Percentiles rank a stretch among this genome's conserved stretches.
Conservation (phyloP, 2,113 vertebrate genomes). For the Aramus guarauna region DNA sequence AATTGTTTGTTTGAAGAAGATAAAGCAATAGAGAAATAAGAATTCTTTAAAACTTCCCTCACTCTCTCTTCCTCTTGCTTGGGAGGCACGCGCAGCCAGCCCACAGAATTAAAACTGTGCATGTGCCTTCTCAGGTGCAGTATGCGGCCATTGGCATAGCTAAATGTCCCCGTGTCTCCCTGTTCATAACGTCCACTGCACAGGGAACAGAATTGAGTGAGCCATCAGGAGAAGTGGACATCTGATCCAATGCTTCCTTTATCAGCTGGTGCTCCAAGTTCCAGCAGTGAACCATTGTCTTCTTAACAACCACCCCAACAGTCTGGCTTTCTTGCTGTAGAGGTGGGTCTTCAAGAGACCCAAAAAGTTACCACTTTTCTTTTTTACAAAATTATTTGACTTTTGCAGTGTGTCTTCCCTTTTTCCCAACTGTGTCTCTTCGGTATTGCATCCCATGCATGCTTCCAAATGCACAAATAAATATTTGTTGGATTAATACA, state of each 20-base stretch:
- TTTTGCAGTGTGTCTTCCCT: not conserved
- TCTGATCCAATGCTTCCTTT: not conserved
- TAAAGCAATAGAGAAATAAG: not conserved
- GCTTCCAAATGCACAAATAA: not conserved
- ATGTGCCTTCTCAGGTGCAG: not conserved
- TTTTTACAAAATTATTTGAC: not conserved
- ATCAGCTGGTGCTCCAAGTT: not conserved
- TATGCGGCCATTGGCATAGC: not conserved
- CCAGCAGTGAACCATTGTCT: not conserved
- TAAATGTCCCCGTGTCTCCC: accelerated
- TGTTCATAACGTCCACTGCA: not conserved
- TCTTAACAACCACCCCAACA: not conserved
- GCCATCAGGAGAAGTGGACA: not conserved
- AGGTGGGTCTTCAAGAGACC: not conserved
- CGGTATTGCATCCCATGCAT: not conserved
- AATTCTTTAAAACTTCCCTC: not conserved
- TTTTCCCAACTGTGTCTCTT: not conserved
- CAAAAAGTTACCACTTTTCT: not conserved
- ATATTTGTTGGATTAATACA: not conserved
- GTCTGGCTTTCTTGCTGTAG: not conserved
- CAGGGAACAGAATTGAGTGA: not conserved
- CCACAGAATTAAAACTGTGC: not conserved
- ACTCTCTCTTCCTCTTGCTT: not conserved
- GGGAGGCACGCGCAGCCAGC: not conserved
- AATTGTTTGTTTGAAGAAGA: not conserved